phyloP scores from a whole-genome alignment of 2,888 invertebrate genomes.

The Chloroclystis v-ata region DNA sequence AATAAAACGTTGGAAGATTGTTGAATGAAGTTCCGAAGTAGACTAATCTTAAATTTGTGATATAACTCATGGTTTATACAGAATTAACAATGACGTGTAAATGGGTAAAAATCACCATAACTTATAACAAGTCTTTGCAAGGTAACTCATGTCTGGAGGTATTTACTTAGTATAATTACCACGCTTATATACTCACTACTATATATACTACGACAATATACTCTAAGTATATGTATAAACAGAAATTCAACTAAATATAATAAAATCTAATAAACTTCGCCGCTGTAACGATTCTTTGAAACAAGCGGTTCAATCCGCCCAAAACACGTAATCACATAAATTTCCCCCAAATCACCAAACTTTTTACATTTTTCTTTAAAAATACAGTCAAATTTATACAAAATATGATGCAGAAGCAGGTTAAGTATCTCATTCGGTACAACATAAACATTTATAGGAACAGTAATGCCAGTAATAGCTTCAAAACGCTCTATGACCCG shows the following conservation, averaged over 20 bases:
- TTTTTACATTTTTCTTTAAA: neutral
- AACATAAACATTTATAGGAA: slow-evolving; percentile 18
- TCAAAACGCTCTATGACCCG: slow-evolving; percentile 24
- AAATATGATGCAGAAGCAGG: slow-evolving; percentile 10
- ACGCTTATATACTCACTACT: too few relatives aligned
- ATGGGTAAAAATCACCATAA: too few relatives aligned
- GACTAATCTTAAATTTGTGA: neutral
- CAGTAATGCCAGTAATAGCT: slow-evolving; percentile 15
- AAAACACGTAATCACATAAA: neutral
- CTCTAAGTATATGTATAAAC: too few relatives aligned
- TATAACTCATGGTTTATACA: too few relatives aligned
- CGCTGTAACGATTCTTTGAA: neutral
- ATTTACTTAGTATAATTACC: too few relatives aligned
- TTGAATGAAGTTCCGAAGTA: neutral
- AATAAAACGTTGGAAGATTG: neutral
- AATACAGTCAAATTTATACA: slow-evolving; percentile 8
- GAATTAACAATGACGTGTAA: too few relatives aligned
- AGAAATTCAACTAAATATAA: neutral
- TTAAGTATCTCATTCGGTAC: slow-evolving; percentile 14
- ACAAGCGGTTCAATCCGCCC: neutral
- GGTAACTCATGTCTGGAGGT: too few relatives aligned
- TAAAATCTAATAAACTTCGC: too few relatives aligned
- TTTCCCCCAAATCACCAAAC: slow-evolving; percentile 1
- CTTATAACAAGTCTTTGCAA: too few relatives aligned
- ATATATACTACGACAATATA: neutral